phyloP scores from a whole-genome alignment of 2,797 vertebrate genomes.

The Spinibarbus caldwelli region DNA sequence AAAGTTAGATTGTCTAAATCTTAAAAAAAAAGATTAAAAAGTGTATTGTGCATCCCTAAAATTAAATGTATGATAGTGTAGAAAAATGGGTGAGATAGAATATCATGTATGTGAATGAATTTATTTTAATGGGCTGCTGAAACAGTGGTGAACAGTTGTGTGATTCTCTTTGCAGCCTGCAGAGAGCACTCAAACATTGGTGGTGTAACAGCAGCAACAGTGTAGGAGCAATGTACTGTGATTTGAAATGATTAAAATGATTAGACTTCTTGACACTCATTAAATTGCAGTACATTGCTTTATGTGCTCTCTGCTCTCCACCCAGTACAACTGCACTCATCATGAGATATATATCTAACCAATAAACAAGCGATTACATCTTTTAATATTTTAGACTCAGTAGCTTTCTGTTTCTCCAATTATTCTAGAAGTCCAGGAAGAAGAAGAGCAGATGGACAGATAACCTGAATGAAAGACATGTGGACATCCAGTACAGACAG shows the following conservation, averaged over 20 bases:
- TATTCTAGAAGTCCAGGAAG: constrained; percentile 37
- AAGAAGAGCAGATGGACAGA: constrained; percentile 40
- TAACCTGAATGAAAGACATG: constrained; percentile 33
- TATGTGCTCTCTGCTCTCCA: constrained; percentile 7
- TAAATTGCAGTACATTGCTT: neutral
- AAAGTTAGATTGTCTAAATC: neutral
- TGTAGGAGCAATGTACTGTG: neutral
- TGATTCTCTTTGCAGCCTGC: constrained; percentile 22
- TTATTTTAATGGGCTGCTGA: neutral
- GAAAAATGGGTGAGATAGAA: neutral
- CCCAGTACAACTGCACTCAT: constrained; percentile 2
- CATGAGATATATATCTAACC: constrained; percentile 21
- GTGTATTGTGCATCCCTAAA: neutral
- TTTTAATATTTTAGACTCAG: constrained; percentile 39
- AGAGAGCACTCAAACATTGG: constrained; percentile 54
- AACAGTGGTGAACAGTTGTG: neutral
- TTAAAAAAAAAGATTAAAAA: neutral
- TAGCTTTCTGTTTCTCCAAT: constrained; percentile 37
- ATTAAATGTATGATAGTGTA: neutral
- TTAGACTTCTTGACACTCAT: constrained; percentile 8
- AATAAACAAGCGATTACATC: constrained; percentile 42
- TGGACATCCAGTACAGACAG: constrained; percentile 10
- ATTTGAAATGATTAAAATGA: neutral
- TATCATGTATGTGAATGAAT: neutral
- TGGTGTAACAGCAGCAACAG: neutral